Conservation (phyloP, 2,113 vertebrate species). For the Hippocampus guttulatus region DNA sequence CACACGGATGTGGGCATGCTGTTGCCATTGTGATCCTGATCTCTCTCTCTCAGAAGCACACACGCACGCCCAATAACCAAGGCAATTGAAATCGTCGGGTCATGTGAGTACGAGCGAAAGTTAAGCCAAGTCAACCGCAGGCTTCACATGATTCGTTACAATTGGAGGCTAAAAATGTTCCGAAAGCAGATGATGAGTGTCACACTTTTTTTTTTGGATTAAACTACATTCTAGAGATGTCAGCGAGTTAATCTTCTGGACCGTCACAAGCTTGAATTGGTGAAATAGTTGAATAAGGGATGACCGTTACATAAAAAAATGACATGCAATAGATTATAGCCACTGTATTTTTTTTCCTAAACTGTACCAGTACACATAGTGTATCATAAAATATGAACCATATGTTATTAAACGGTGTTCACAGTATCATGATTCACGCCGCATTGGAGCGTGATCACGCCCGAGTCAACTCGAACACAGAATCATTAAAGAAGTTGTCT, state of each 20-base stretch:
- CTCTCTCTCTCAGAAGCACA: not conserved
- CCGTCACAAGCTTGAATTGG: constrained; percentile 8
- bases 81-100: constrained; percentile 53
- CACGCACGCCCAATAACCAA: constrained; percentile 9
- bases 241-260: constrained; percentile 1
- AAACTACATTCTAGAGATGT: not conserved
- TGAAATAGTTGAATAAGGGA: not conserved
- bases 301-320: not conserved
- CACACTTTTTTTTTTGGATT: not conserved
- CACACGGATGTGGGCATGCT: not conserved
- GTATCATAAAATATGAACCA: too few species aligned
- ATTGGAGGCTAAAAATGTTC: constrained; percentile 21
- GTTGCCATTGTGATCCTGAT: not conserved
- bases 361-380: too few species aligned
- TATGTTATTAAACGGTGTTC: too few species aligned
- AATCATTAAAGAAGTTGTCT: too few species aligned
- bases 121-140: constrained; percentile 47
- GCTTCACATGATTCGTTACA: constrained; percentile 54
- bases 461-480: too few species aligned
- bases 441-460: too few species aligned
- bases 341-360: not conserved
- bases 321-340: too few species aligned
- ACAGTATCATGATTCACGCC: too few species aligned
- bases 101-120: constrained; percentile 58
- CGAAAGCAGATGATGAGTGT: not conserved